phyloP scores from a whole-genome alignment of 2,797 vertebrate genomes.

The Rhinogobio ventralis region DNA sequence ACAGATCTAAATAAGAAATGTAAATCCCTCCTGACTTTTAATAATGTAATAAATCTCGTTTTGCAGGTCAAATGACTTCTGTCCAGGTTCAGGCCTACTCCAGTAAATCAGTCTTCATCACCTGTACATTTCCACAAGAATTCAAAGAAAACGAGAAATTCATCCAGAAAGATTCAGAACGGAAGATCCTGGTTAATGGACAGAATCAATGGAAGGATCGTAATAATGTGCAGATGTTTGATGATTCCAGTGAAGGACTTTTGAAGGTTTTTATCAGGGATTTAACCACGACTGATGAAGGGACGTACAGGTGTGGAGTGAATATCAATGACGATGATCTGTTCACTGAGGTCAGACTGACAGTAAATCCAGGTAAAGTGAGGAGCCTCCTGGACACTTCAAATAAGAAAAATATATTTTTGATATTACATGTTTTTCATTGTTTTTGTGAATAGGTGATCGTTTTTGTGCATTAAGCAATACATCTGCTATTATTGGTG shows the following conservation, averaged over 20 bases:
- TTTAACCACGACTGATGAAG: neutral
- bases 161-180: neutral
- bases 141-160: neutral
- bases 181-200: neutral
- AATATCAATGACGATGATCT: neutral
- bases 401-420: no score
- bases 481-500: neutral
- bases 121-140: neutral
- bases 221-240: neutral
- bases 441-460: neutral
- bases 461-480: neutral
- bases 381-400: neutral
- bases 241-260: neutral
- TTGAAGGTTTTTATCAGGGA: neutral
- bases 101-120: conserved; percentile 8
- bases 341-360: conserved; percentile 12
- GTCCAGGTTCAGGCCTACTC: neutral
- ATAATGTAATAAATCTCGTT: neutral
- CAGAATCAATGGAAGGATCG: neutral
- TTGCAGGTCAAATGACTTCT: neutral
- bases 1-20: neutral
- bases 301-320: conserved; percentile 33
- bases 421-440: neutral
- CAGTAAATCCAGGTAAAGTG: neutral
- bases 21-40: no score